phyloP scores from a whole-genome alignment of 2,113 vertebrate species.

The Globicephala melas region DNA sequence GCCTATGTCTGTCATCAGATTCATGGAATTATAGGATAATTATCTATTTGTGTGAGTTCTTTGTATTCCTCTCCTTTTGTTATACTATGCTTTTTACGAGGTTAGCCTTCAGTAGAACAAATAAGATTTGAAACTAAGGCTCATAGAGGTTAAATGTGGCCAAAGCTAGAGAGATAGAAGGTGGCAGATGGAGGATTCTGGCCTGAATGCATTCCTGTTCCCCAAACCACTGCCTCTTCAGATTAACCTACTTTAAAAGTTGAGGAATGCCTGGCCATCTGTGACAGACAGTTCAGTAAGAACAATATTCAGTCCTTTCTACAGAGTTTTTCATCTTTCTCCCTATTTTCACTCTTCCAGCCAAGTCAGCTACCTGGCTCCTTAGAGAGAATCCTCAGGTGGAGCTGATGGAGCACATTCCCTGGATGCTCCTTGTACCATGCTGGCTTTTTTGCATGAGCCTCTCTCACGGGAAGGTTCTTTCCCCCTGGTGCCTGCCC shows the following conservation, averaged over 20 bases:
- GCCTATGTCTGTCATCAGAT: neutral
- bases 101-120: neutral
- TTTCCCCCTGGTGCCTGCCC: neutral
- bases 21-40: neutral
- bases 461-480: neutral
- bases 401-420: neutral
- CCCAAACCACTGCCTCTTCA: neutral
- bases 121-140: neutral
- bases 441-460: neutral
- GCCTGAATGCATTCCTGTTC: neutral
- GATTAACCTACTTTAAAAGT: constrained; percentile 3
- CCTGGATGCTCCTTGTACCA: neutral
- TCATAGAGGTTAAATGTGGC: neutral
- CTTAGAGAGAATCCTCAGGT: neutral
- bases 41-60: neutral
- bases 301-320: neutral
- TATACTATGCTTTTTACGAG: neutral
- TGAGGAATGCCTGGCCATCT: constrained; percentile 8
- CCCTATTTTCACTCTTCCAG: neutral
- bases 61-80: neutral
- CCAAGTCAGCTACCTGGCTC: constrained; percentile 27
- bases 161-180: neutral
- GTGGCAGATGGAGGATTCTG: neutral
- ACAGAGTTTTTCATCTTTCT: neutral
- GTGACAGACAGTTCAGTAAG: neutral